These are phyloP conservation scores for Apotomis turbidana DNA, from an alignment of 2,888 invertebrate genomes.

Conservation along the genomic window DNA sequence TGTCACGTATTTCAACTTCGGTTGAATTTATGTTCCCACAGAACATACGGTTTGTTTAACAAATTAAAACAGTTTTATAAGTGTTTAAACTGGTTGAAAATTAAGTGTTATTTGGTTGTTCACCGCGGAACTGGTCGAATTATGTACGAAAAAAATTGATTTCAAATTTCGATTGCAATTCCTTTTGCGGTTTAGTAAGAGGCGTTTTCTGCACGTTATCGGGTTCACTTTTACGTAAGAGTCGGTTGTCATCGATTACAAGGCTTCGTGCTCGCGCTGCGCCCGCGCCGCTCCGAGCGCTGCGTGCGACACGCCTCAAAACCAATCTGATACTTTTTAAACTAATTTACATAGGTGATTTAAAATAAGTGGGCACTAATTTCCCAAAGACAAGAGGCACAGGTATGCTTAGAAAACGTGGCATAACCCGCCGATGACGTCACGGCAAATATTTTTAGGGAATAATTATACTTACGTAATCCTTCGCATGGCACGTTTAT, in stretches of 20 bases:
- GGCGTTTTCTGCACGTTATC: conserved; percentile 51
- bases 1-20: conserved; percentile 22
- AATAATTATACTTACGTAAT: too few relatives aligned
- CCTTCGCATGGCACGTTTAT: too few relatives aligned
- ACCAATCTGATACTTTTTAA: conserved; percentile 34
- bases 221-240: conserved; percentile 47
- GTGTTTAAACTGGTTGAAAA: conserved; percentile 44
- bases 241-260: conserved; percentile 61
- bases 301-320: conserved; percentile 54
- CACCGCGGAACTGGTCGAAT: conserved; percentile 29
- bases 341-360: conserved; percentile 33
- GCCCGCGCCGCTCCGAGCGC: conserved; percentile 52
- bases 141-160: conserved; percentile 42
- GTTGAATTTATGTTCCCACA: conserved; percentile 25
- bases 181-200: conserved; percentile 51
- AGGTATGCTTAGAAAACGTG: not conserved
- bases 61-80: conserved; percentile 44
- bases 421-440: too few relatives aligned
- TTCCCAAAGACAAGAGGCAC: conserved; percentile 7
- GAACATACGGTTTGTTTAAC: conserved; percentile 41
- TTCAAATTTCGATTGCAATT: conserved; percentile 43
- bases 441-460: too few relatives aligned
- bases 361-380: conserved; percentile 26
- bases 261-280: conserved; percentile 54
- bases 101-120: conserved; percentile 49